Percentiles rank a stretch among this genome's conserved stretches.
Conservation (phyloP, 1,140 invertebrate species). For the Ephestia elutella region DNA sequence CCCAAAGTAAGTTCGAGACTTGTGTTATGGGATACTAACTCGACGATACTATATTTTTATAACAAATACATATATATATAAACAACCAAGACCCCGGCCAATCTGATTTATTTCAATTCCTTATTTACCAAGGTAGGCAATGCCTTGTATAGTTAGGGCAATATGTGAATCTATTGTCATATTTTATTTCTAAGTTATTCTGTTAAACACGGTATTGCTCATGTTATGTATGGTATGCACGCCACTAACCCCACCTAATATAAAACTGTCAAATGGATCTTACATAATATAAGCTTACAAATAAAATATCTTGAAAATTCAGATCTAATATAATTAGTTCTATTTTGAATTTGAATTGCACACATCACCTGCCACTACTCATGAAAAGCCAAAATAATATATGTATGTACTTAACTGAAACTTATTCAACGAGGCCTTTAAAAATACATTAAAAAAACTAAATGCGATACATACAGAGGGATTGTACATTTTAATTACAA, state of each 20-base stretch:
- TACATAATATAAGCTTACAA: not conserved
- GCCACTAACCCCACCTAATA: not conserved
- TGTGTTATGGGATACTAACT: too few relatives aligned
- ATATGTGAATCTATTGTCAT: too few relatives aligned
- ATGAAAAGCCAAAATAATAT: conserved; percentile 25
- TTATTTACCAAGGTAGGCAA: too few relatives aligned
- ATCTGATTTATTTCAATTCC: too few relatives aligned
- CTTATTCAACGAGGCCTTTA: conserved; percentile 35
- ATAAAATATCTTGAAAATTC: conserved; percentile 9
- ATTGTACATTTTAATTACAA: conserved; percentile 54
- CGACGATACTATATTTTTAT: too few relatives aligned
- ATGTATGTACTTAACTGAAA: conserved; percentile 40
- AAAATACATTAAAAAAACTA: conserved; percentile 28
- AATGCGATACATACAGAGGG: conserved; percentile 36
- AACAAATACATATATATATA: too few relatives aligned
- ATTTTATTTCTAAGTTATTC: too few relatives aligned
- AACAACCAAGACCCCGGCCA: too few relatives aligned
- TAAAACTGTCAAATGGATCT: not conserved
- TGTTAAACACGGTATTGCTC: too few relatives aligned
- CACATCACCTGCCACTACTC: conserved; percentile 33
- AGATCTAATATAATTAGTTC: conserved; percentile 41
- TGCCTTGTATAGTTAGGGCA: too few relatives aligned
- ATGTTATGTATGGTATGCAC: not conserved
- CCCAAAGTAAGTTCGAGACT: too few relatives aligned
- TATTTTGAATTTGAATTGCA: conserved; percentile 49